Evolutionary conservation across 2,888 invertebrate genomes (phyloP).

Genomic region (Machimus atricapillus): DNA sequence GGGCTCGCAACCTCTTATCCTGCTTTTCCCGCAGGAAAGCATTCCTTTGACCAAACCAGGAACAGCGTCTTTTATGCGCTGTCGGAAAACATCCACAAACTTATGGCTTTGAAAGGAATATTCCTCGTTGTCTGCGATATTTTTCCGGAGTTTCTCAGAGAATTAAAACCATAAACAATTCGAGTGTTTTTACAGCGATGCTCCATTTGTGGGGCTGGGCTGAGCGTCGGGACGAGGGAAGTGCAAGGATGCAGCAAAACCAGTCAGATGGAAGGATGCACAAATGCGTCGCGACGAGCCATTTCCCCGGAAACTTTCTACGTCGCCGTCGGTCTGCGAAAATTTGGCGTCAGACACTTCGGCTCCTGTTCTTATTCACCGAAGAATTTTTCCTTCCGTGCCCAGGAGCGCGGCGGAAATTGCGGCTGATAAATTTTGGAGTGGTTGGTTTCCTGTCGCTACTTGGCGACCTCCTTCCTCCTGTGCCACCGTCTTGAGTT

Average conservation of each 20-base stretch:
- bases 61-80: background rate
- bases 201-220: background rate
- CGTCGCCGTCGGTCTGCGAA: background rate
- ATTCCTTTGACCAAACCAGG: background rate
- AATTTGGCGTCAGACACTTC: conserved; percentile 5
- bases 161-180: background rate
- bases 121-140: background rate
- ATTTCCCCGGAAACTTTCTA: background rate
- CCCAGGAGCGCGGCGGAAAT: background rate
- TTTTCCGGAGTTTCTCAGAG: background rate
- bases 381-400: background rate
- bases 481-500: background rate
- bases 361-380: background rate
- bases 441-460: background rate
- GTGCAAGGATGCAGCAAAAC: background rate
- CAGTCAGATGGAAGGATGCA: background rate
- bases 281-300: background rate
- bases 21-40: background rate
- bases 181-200: background rate
- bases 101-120: background rate
- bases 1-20: background rate
- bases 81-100: background rate
- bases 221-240: background rate
- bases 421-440: conserved; percentile 1
- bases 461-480: background rate